A percentile compares a stretch with the other conserved stretches of the same genome.
Evolutionary conservation across 2,113 vertebrate genomes (phyloP).

Genomic region (Atrichornis clamosus): DNA sequence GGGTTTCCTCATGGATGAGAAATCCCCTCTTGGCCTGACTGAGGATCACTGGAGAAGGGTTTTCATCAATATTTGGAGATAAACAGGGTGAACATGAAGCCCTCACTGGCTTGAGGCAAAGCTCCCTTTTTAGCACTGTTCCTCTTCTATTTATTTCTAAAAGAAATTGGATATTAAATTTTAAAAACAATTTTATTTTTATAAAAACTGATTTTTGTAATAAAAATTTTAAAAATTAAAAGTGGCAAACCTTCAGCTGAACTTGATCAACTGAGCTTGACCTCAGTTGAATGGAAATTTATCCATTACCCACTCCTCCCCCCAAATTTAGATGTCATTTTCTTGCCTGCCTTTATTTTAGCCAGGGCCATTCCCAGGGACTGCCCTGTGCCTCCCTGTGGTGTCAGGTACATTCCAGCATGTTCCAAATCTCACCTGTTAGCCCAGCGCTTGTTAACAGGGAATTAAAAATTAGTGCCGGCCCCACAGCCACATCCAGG

Average conservation of each 20-base stretch:
- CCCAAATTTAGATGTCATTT: not conserved
- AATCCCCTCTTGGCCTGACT: not conserved
- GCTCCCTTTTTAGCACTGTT: not conserved
- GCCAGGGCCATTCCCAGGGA: accelerated
- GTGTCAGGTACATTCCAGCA: accelerated
- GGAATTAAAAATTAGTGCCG: not conserved
- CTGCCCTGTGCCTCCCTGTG: not conserved
- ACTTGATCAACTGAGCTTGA: not conserved
- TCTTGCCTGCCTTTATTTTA: not conserved
- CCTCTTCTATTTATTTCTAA: not conserved
- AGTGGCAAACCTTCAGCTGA: not conserved
- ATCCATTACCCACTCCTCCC: accelerated
- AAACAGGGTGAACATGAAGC: not conserved
- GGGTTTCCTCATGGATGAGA: not conserved
- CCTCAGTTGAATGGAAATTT: not conserved
- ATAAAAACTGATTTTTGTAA: not conserved
- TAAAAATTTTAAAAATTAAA: not conserved
- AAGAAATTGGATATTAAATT: not conserved
- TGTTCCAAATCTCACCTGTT: not conserved
- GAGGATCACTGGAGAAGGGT: not conserved
- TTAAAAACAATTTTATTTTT: not conserved
- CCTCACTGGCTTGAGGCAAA: not conserved
- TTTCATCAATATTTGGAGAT: not conserved
- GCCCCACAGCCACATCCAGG: not conserved
- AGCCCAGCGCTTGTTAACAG: accelerated